phyloP scores from a whole-genome alignment of 2,888 invertebrate genomes.

The Drepana falcataria region DNA sequence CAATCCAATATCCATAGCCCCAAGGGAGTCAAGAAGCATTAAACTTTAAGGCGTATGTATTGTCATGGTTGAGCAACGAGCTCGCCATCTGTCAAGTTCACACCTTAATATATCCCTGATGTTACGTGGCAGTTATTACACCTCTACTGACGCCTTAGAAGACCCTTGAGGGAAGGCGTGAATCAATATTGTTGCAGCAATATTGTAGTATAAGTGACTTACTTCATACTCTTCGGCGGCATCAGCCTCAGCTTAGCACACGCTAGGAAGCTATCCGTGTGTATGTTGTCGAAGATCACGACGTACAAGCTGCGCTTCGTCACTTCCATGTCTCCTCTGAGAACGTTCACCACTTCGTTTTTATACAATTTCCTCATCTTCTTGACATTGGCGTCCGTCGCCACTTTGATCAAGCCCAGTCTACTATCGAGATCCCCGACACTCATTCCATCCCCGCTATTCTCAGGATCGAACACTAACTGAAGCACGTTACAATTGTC shows the following conservation, averaged over 20 bases:
- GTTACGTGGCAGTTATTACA: no score
- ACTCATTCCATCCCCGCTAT: conserved; percentile 81
- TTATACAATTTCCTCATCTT: conserved; percentile 81
- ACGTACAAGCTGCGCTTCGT: conserved; percentile 88
- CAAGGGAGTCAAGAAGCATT: no score
- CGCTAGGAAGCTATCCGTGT: conserved; percentile 86
- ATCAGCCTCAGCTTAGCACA: conserved; percentile 89
- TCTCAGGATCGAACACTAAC: conserved; percentile 90
- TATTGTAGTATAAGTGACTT: conserved; percentile 40
- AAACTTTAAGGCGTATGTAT: no score
- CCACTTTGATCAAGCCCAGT: conserved; percentile 86
- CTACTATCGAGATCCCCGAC: conserved; percentile 89
- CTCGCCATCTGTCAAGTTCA: no score
- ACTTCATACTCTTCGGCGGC: conserved; percentile 84
- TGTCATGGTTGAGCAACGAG: no score
- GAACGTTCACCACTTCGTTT: conserved; percentile 83
- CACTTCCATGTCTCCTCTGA: conserved; percentile 86
- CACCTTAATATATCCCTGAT: no score
- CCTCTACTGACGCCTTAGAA: no score
- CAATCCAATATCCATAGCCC: no score
- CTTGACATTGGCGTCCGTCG: conserved; percentile 78
- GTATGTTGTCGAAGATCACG: conserved; percentile 87
- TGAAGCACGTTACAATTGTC: conserved; percentile 92
- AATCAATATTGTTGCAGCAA: background rate
- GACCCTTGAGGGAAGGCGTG: no score